These are phyloP conservation scores for Orestias chungarensis DNA, from an alignment of 2,797 vertebrate species.

Conservation along the genomic window DNA sequence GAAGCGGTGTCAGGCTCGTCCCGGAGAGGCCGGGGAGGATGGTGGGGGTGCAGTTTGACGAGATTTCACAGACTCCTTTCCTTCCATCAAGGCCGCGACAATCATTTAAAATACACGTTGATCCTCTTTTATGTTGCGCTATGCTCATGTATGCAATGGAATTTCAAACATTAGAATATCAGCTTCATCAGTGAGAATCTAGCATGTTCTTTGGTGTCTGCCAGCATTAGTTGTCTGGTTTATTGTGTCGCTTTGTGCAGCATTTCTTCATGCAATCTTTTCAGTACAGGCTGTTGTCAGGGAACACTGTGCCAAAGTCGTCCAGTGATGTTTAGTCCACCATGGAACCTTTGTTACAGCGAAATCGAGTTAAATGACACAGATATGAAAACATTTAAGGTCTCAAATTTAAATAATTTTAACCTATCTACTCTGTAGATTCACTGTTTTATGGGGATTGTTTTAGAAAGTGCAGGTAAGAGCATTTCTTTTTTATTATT, in stretches of 20 bases:
- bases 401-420: not conserved
- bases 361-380: not conserved
- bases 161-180: not conserved
- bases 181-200: not conserved
- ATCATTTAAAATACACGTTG: slow-evolving; percentile 6
- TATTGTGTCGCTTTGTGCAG: not conserved
- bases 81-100: slow-evolving; percentile 20
- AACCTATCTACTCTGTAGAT: no score
- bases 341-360: not conserved
- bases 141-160: not conserved
- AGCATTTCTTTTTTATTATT: no score
- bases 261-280: not conserved
- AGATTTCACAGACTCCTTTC: slow-evolving; percentile 40
- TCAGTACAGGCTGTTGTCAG: slow-evolving; percentile 12
- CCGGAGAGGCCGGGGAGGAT: slow-evolving; percentile 22
- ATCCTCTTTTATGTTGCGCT: not conserved
- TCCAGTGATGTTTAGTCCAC: not conserved
- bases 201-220: not conserved
- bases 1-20: slow-evolving; percentile 71
- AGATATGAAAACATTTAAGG: not conserved
- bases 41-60: slow-evolving; percentile 10
- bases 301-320: not conserved
- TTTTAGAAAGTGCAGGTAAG: no score
- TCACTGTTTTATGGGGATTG: no score
- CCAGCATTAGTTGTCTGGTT: not conserved